Percentiles rank a stretch among this genome's conserved stretches.
Evolutionary conservation across 1,140 invertebrate genomes (phyloP).

Genomic region (Drosophila carrolli): DNA sequence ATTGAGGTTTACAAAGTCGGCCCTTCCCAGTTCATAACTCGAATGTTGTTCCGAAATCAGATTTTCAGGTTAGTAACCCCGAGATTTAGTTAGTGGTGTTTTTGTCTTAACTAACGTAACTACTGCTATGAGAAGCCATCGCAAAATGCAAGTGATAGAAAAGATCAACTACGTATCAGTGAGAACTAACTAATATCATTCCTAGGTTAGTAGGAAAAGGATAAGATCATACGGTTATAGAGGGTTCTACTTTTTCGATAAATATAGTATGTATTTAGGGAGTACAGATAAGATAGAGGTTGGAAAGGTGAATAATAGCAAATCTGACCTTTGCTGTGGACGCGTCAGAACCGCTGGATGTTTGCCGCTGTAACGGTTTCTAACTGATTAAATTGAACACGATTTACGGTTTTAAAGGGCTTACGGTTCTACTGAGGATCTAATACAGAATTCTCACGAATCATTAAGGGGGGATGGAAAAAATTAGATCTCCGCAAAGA

Average conservation of each 20-base stretch:
- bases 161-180: constrained; percentile 15
- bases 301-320: constrained; percentile 42
- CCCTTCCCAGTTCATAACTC: too few species aligned
- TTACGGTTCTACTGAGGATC: constrained; percentile 12
- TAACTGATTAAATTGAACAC: constrained; percentile 57
- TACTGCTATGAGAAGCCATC: constrained; percentile 24
- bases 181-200: constrained; percentile 22
- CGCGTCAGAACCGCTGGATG: constrained; percentile 76
- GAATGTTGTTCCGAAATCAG: too few species aligned
- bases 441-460: constrained; percentile 5
- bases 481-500: not conserved
- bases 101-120: not conserved
- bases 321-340: constrained; percentile 83
- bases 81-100: constrained; percentile 5
- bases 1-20: too few species aligned
- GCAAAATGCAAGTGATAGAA: constrained; percentile 25
- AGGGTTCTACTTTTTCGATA: constrained; percentile 5
- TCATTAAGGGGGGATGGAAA: not conserved
- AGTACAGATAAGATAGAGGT: constrained; percentile 11
- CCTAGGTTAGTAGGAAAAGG: constrained; percentile 24
- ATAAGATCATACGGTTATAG: constrained; percentile 6
- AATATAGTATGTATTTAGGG: constrained; percentile 1
- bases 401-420: not conserved
- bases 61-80: not conserved
- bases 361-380: constrained; percentile 78